A percentile compares a stretch with the other conserved stretches of the same genome.
Conservation (phyloP, 2,113 vertebrate genomes). For the Notothenia coriiceps region DNA sequence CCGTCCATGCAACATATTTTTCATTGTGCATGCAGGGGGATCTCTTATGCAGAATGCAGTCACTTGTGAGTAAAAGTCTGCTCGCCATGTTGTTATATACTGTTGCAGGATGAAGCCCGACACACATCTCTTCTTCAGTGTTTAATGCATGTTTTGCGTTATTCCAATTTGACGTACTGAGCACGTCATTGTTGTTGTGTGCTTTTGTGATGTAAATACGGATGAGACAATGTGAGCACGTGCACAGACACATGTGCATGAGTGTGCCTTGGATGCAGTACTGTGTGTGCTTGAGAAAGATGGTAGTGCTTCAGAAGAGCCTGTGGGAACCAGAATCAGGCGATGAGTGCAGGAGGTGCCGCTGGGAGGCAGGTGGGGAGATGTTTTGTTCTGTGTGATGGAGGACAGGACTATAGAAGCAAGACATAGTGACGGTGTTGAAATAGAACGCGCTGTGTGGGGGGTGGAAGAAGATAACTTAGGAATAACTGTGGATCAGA, state of each 20-base stretch:
- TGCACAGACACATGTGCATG: slow-evolving; percentile 35
- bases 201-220: slow-evolving; percentile 63
- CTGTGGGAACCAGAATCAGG: slow-evolving; percentile 49
- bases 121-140: neutral
- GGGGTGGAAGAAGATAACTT: slow-evolving; percentile 17
- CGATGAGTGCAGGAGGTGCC: slow-evolving; percentile 46
- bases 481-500: slow-evolving; percentile 44
- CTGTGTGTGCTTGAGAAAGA: slow-evolving; percentile 8
- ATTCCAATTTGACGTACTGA: neutral
- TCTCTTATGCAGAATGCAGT: slow-evolving; percentile 17
- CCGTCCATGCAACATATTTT: neutral
- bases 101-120: neutral
- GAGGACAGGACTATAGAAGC: slow-evolving; percentile 60
- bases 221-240: slow-evolving; percentile 39
- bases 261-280: neutral
- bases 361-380: slow-evolving; percentile 62
- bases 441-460: slow-evolving; percentile 70
- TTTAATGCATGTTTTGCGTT: neutral
- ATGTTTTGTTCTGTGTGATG: slow-evolving; percentile 72
- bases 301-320: slow-evolving; percentile 22
- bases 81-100: neutral
- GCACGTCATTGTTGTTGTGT: slow-evolving; percentile 40
- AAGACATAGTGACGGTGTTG: slow-evolving; percentile 59
- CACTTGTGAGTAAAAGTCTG: neutral
- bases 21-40: neutral